Percentiles rank a stretch among this genome's conserved stretches.
These are phyloP conservation scores for Ictalurus punctatus DNA, from an alignment of 2,113 vertebrate species.

Conservation along the genomic window DNA sequence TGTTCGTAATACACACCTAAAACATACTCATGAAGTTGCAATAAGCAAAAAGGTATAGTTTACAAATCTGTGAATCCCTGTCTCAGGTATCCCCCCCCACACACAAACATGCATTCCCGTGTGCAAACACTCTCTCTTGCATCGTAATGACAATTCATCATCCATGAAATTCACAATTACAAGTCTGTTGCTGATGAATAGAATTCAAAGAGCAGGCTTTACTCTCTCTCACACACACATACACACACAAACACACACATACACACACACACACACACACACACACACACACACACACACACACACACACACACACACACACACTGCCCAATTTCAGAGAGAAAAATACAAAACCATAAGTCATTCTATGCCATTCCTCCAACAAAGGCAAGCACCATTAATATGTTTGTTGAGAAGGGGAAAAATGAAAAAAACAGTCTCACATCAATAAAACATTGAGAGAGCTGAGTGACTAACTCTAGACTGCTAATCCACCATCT, in stretches of 20 bases:
- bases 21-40: not conserved
- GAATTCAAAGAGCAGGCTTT: constrained; percentile 66
- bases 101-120: constrained; percentile 59
- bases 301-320: constrained; percentile 29
- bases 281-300: constrained; percentile 10
- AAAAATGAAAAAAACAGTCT: constrained; percentile 23
- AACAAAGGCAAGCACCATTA: constrained; percentile 23
- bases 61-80: not conserved
- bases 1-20: not conserved
- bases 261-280: constrained; percentile 28
- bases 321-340: constrained; percentile 22
- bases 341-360: constrained; percentile 42
- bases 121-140: constrained; percentile 60
- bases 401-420: constrained; percentile 28
- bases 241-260: not conserved
- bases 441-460: constrained; percentile 45
- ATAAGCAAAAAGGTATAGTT: not conserved
- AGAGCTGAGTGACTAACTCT: constrained; percentile 27
- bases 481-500: constrained; percentile 1
- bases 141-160: constrained; percentile 77
- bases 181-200: constrained; percentile 64
- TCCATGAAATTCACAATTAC: constrained; percentile 80
- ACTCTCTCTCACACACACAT: constrained; percentile 17
- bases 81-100: not conserved
- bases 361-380: constrained; percentile 19